Evolutionary conservation across 2,888 invertebrate species (phyloP).

Genomic region (Drosophila neotestacea): DNA sequence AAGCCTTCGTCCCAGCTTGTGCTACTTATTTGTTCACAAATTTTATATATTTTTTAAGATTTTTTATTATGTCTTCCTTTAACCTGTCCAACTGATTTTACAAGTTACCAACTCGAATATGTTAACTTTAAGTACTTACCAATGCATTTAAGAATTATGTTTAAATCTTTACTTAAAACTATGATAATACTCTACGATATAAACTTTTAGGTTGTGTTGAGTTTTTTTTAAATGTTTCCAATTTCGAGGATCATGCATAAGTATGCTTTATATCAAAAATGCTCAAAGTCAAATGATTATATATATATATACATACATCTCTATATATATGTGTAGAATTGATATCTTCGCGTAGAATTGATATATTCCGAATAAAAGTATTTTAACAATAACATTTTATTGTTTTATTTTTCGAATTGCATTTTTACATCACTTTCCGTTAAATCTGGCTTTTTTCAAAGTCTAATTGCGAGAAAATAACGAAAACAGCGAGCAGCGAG

Average conservation of each 20-base stretch:
- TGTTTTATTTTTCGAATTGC: not conserved
- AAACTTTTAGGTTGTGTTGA: conserved; percentile 66
- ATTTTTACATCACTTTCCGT: not conserved
- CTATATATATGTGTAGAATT: conserved; percentile 8
- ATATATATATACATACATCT: conserved; percentile 10
- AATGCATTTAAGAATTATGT: conserved; percentile 50
- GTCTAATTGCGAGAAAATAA: too few relatives aligned
- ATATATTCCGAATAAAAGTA: conserved; percentile 62
- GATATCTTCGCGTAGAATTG: conserved; percentile 25
- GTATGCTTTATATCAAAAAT: conserved; percentile 35
- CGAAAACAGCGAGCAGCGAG: too few relatives aligned
- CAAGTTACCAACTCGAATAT: conserved; percentile 18
- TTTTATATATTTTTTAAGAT: conserved; percentile 15
- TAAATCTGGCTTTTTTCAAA: too few relatives aligned
- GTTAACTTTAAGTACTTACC: conserved; percentile 17
- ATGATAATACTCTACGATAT: not conserved
- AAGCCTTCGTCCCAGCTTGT: conserved; percentile 19
- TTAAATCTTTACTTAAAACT: not conserved
- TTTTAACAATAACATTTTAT: conserved; percentile 37
- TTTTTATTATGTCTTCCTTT: conserved; percentile 55
- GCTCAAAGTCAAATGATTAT: conserved; percentile 16
- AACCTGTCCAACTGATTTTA: conserved; percentile 4
- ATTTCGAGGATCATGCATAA: conserved; percentile 6
- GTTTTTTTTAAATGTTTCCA: conserved; percentile 15
- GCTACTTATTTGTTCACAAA: conserved; percentile 27